phyloP scores from a whole-genome alignment of 1,140 invertebrate genomes.

The Formica selysi region DNA sequence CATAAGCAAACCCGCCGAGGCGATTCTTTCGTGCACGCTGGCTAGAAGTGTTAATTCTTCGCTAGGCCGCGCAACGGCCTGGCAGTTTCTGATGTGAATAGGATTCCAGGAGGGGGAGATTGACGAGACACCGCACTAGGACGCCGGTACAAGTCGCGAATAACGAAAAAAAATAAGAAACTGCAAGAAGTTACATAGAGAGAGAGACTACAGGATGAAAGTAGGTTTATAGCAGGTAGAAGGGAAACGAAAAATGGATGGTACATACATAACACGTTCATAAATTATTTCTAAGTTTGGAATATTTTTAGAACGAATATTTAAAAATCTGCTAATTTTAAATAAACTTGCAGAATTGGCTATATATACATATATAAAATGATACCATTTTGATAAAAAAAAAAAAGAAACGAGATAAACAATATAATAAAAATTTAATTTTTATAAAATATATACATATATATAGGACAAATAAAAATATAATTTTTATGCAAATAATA shows the following conservation, averaged over 20 bases:
- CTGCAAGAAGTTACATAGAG: not conserved
- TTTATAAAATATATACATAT: no score
- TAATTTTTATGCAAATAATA: no score
- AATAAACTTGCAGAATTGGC: no score
- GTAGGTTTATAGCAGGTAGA: slow-evolving; percentile 1
- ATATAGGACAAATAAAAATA: no score
- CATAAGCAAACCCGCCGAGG: slow-evolving; percentile 80
- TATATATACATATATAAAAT: no score
- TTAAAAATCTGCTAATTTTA: no score
- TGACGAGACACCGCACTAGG: not conserved
- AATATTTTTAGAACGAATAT: no score
- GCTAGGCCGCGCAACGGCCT: slow-evolving; percentile 67
- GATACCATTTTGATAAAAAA: no score
- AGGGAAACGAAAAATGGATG: slow-evolving; percentile 10
- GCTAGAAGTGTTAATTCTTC: slow-evolving; percentile 81
- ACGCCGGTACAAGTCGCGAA: slow-evolving; percentile 11
- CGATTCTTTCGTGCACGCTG: slow-evolving; percentile 63
- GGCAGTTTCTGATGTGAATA: slow-evolving; percentile 48
- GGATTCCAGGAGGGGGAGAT: not conserved
- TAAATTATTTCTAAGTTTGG: not conserved
- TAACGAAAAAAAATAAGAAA: not conserved
- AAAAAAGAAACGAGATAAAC: no score
- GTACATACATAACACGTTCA: not conserved
- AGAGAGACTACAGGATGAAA: not conserved
- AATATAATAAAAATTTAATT: no score